Base-by-base conservation (phyloP, 2,113 vertebrate genomes). In the Microcebus lehilahytsara region DNA sequence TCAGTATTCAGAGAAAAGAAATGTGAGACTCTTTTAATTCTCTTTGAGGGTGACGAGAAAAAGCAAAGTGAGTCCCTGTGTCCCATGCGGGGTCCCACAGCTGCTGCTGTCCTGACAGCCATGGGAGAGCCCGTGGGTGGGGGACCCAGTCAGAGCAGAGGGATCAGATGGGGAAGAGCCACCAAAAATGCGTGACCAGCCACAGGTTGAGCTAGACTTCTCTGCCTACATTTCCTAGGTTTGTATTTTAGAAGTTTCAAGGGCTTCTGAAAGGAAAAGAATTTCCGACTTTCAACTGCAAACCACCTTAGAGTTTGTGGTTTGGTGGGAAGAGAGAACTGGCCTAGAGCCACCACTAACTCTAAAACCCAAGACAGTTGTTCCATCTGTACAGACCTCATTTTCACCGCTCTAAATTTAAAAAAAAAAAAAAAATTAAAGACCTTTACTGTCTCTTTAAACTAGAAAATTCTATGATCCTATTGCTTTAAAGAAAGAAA, bases 1-100 rank as follows among this genome's bases (percentile, higher is more conserved):
- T 91, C 56, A 71, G 27, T 78, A 78, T 95, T 78, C 83, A 72
- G 87, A 69, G 51, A 71, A 72, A 69, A 56, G 19, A 78, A 92
- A 20, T 30, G 58, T 30, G 34, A 13, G 22, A 75, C n/a, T 23
- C 75, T 85, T 74, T 17, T 23, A 56, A 67, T 74, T 80, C 75
- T 75, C 49, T 74, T 67, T 49, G 84, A 16, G 66, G 25, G 8
- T 10, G n/a, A 32, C 22, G 25, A 46, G 46, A 3, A 40, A n/a
- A 74, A 34, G 40, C 0, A 34, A 56, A 46, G 20, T 37, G 64
- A 49, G 37, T 40, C 40, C 16, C 4, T 3, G 0, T 4, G 6
- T 60, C 72, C 46, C n/a, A 34, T 12, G 30, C 46, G 64, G 49
- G 51, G 23, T 23, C 25, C 53, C 20, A 6, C 7, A 23, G 69